Evolutionary conservation across 1,140 invertebrate genomes (phyloP), one percentile per base, ranked within the genome.

Genomic region (Lerema accius): DNA sequence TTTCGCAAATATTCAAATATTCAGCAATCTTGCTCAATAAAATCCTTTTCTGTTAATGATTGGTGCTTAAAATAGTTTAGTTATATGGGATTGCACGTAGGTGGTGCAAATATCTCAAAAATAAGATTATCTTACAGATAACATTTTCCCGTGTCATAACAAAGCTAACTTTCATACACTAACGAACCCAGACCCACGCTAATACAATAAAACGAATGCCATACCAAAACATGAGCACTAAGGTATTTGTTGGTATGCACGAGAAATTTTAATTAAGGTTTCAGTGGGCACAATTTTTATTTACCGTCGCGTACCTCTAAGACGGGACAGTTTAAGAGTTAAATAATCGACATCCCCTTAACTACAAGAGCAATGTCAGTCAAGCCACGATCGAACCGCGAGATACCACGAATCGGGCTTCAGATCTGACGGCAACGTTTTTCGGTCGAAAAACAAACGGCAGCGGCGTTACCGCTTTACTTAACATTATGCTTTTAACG

Each of bases 401-500:
- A 81, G 83, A 87, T 86, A 84, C 65, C 53, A 65, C 48, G 49
- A 73, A 86, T 86, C 81, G 50, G 70, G 23, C 60, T 71, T 69
- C 50, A 73, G 66, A 86, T 89, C 82, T 83, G 73, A 71, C 71
- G 64, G 76, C 66, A 66, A 67, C 67, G 69, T 73, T 76, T 82
- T 80, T 84, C 58, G 72, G 78, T 70, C 71, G 72, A 74, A 79
- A 81, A 78, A 74, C 74, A 74, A 73, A 63, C 59, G 72, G 63
- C 78, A 64, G 64, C 64, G 63, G 73, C 65, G 66, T 76, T 78
- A 72, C 73, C 71, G 72, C 68, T 71, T 80, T 77, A 76, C 73
- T 76, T 71, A 78, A 78, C 76, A 78, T 75, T 80, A 81, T 76
- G 74, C 76, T 85, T 85, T 85, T 85, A 85, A 82, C 74, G 72